phyloP scores from a whole-genome alignment of 2,888 invertebrate species.

The Nasonia oneida region DNA sequence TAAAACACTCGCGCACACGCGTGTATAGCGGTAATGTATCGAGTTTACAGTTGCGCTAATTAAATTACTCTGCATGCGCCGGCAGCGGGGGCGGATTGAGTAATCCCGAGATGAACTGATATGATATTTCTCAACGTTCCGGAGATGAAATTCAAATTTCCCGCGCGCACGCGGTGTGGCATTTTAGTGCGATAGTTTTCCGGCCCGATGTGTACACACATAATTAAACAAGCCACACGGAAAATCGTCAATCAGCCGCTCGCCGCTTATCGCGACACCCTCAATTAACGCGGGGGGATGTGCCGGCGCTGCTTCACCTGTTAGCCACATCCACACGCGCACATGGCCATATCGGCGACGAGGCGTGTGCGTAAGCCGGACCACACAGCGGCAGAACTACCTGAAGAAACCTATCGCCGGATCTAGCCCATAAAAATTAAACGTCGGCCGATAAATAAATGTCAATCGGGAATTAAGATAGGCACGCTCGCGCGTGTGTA shows the following conservation, averaged over 20 bases:
- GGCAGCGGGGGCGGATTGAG: background rate
- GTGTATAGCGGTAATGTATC: background rate
- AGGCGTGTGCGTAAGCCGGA: slow-evolving; percentile 62
- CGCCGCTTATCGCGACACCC: slow-evolving; percentile 73
- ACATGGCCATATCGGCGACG: background rate
- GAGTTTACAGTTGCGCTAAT: slow-evolving; percentile 37
- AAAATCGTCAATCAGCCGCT: slow-evolving; percentile 63
- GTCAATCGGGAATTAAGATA: slow-evolving; percentile 76
- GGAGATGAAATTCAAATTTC: background rate
- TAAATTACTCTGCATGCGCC: background rate
- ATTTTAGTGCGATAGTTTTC: background rate
- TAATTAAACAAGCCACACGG: background rate
- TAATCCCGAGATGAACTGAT: background rate
- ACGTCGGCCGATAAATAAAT: slow-evolving; percentile 78
- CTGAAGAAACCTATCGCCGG: slow-evolving; percentile 73
- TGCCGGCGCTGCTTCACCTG: background rate
- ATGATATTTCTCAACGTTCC: slow-evolving; percentile 12
- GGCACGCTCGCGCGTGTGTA: slow-evolving; percentile 65
- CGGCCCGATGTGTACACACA: background rate
- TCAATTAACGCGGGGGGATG: slow-evolving; percentile 71
- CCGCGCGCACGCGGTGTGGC: background rate
- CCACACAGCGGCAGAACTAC: slow-evolving; percentile 77
- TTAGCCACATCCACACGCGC: background rate
- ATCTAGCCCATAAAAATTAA: slow-evolving; percentile 78
- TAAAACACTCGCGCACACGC: background rate